Evolutionary conservation across 2,113 vertebrate genomes (phyloP), one percentile per base, ranked within the genome.

Genomic region (Corythornis vintsioides): DNA sequence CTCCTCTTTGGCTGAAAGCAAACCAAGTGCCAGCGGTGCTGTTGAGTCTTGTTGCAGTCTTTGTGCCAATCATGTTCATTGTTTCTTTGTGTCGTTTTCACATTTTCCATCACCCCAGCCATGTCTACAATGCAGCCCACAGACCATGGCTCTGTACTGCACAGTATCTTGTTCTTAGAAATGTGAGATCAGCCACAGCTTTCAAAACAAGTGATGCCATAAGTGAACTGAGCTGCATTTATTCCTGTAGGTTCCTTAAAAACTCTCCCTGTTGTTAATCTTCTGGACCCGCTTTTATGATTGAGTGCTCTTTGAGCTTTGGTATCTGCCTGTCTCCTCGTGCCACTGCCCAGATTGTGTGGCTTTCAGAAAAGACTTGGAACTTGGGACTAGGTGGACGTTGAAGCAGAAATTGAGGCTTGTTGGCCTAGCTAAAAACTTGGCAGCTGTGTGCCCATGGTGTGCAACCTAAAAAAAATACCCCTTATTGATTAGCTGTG

Each of bases 41-140:
- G 92, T 19, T 50, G 85, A 95, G 87, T 75, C 91, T 92, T 55
- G 89, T 52, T 83, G 92, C 78, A 53, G 72, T 83, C 92, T 83
- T 89, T 74, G 91, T 94, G 91, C 94, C 95, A 94, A 90, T 94
- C 89, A 75, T 47, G 83, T 40, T 63, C 89, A 80, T 96, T 93
- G 93, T 96, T 63, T 91, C 83, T 92, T 89, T 95, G 92, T 92
- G 94, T 81, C 3, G 25, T 79, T 93, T 81, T 75, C 94, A 55
- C 89, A 90, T 96, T 96, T 94, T 96, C 93, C 88, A 28, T 45
- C 56, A 82, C 80, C 73, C 86, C 88, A 88, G 86, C 94, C 64
- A 86, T 92, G 94, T 71, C 72, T 82, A 95, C 95, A 95, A 93
- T 86, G 94, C 94, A 95, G 91, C 96, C 88, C 87, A 96, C 93